These are phyloP conservation scores for Chaenodraco wilsoni DNA, from an alignment of 2,797 vertebrate species.

Conservation along the genomic window DNA sequence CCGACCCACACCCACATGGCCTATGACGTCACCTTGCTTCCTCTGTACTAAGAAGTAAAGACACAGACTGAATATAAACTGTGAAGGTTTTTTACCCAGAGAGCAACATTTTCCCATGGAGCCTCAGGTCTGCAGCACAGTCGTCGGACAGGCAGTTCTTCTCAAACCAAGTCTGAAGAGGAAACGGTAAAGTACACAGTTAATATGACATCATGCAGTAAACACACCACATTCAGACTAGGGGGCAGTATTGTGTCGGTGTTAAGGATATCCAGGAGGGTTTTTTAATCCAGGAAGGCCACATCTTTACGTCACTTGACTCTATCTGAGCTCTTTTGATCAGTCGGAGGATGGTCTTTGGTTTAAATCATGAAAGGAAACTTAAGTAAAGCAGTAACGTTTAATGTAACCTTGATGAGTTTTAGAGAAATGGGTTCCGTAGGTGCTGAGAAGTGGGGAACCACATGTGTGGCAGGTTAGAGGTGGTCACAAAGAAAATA, in stretches of 20 bases:
- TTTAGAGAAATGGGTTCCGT: slow-evolving; percentile 60
- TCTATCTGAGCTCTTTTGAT: slow-evolving; percentile 51
- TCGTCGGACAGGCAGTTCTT: slow-evolving; percentile 97
- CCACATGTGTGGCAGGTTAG: slow-evolving; percentile 74
- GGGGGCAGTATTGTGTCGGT: slow-evolving; percentile 78
- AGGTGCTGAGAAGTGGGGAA: slow-evolving; percentile 61
- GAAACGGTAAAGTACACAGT: slow-evolving; percentile 63
- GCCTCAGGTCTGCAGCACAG: slow-evolving; percentile 93
- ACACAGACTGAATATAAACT: slow-evolving; percentile 40
- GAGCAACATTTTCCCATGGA: slow-evolving; percentile 91
- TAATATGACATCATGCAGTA: slow-evolving; percentile 66
- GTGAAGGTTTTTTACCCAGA: slow-evolving; percentile 87
- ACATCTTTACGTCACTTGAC: slow-evolving; percentile 12
- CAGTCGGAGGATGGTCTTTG: slow-evolving; percentile 31
- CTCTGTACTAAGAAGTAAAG: slow-evolving; percentile 40
- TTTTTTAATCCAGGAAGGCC: slow-evolving; percentile 23
- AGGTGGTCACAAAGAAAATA: slow-evolving; percentile 77
- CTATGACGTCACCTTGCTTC: slow-evolving; percentile 75
- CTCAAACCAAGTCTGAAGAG: slow-evolving; percentile 94
- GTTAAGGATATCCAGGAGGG: slow-evolving; percentile 5
- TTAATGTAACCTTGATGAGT: slow-evolving; percentile 42
- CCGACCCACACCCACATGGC: slow-evolving; percentile 76
- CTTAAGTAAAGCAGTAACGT: slow-evolving; percentile 43
- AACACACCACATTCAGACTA: slow-evolving; percentile 58
- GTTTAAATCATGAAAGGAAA: slow-evolving; percentile 54